Evolutionary conservation across 2,797 vertebrate species (phyloP), one percentile per base, ranked within the genome.

Genomic region (Poecilia wingei): DNA sequence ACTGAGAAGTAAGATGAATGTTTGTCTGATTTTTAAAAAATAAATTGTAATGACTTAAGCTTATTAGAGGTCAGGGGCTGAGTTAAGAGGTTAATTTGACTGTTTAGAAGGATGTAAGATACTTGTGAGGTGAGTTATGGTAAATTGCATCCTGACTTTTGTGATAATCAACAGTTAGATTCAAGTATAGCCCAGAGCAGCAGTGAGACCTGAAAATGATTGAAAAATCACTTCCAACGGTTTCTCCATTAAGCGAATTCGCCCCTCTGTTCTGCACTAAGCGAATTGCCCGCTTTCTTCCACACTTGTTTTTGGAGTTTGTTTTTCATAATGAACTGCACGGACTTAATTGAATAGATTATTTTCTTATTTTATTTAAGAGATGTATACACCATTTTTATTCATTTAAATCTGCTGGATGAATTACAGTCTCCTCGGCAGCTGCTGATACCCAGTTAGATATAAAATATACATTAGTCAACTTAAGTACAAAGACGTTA

Each of bases 71-170:
- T 90, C 84, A 83, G 83, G 61, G 64, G 72, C 31, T 1, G 4
- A 83, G 82, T 86, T 73, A 74, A 81, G 75, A 91, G 84, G 86
- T 85, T 87, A 86, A 91, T 84, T 75, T 25, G 82, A 85, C 80
- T 73, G 64, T 64, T 39, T 55, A 84, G 76, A 70, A 78, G 81
- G 78, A 72, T 41, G 61, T 49, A 81, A 70, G 82, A 80, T 69
- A 75, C 45, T 84, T 46, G 47, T 36, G 46, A 81, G 85, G 55
- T 78, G 82, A 86, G 90, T 86, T 87, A 82, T 76, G 79, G 55
- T 82, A 85, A 90, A 90, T 90, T 76, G 86, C 81, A 86, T 82
- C 66, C 79, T 69, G 53, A 57, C 51, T 78, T 90, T 88, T 77
- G 80, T 61, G 78, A 80, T 83, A 87, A 90, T 91, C 80, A 87